Conservation (phyloP, 2,888 invertebrate species). For the Miltochrista miniata region DNA sequence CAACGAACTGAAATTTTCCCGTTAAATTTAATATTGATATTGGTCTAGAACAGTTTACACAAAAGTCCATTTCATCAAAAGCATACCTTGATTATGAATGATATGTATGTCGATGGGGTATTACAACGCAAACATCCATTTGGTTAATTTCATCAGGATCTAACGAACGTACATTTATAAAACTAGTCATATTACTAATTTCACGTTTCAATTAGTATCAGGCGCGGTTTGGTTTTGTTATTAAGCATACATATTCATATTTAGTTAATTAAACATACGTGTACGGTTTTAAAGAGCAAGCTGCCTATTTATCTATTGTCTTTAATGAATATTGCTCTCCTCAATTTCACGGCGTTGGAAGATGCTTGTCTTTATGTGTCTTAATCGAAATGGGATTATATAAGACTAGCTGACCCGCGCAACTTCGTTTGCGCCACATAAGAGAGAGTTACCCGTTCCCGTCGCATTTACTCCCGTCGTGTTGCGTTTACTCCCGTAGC, state of each 20-base stretch:
- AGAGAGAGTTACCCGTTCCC: no score
- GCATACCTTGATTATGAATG: constrained; percentile 16
- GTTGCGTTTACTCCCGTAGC: no score
- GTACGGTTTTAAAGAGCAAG: background rate
- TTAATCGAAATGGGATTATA: no score
- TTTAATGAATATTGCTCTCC: no score
- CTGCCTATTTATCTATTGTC: no score
- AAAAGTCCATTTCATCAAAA: constrained; percentile 14
- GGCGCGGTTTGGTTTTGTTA: constrained; percentile 24
- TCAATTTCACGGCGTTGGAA: no score
- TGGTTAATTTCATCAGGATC: constrained; percentile 29
- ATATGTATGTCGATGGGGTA: constrained; percentile 3
- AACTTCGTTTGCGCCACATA: no score
- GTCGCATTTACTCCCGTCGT: no score
- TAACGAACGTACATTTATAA: constrained; percentile 20
- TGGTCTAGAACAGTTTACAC: background rate
- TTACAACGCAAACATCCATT: constrained; percentile 37
- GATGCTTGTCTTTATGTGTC: no score
- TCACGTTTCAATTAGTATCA: constrained; percentile 32
- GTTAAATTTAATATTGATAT: background rate
- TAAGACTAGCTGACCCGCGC: no score
- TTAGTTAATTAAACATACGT: background rate
- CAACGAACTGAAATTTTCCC: no score
- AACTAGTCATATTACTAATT: constrained; percentile 17
- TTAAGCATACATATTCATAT: constrained; percentile 2